Evolutionary conservation across 92 coral and sea anemone species (phyloP).

Genomic region (Siderastrea siderea): DNA sequence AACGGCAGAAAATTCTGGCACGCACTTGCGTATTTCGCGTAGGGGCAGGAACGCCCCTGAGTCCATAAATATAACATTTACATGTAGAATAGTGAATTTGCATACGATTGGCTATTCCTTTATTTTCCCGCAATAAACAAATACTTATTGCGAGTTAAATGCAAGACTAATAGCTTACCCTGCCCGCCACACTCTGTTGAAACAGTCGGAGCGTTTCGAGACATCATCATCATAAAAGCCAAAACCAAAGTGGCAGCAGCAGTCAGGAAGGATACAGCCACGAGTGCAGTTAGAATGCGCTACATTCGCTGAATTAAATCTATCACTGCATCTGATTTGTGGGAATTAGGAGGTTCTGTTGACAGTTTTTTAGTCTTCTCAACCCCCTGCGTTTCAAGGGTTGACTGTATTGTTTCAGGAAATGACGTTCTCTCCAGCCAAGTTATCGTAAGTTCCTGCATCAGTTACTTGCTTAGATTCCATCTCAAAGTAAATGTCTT

Average conservation of each 20-base stretch:
- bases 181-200: background rate
- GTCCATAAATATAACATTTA: too few relatives aligned
- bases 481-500: slow-evolving; percentile 14
- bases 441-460: slow-evolving; percentile 6
- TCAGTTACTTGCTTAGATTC: background rate
- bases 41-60: too few relatives aligned
- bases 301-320: slow-evolving; percentile 4
- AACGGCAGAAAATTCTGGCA: too few relatives aligned
- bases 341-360: background rate
- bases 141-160: too few relatives aligned
- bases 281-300: slow-evolving; percentile 7
- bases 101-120: background rate
- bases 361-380: background rate
- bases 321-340: background rate
- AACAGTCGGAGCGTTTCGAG: background rate
- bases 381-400: background rate
- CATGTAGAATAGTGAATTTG: too few relatives aligned
- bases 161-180: background rate
- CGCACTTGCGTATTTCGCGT: too few relatives aligned
- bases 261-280: slow-evolving; percentile 19
- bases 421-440: background rate
- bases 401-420: background rate
- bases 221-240: slow-evolving; percentile 12
- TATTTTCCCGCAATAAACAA: background rate
- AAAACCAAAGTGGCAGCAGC: slow-evolving; percentile 18